These are phyloP conservation scores for Amphipyra berbera DNA, from an alignment of 2,888 invertebrate genomes.

Conservation along the genomic window DNA sequence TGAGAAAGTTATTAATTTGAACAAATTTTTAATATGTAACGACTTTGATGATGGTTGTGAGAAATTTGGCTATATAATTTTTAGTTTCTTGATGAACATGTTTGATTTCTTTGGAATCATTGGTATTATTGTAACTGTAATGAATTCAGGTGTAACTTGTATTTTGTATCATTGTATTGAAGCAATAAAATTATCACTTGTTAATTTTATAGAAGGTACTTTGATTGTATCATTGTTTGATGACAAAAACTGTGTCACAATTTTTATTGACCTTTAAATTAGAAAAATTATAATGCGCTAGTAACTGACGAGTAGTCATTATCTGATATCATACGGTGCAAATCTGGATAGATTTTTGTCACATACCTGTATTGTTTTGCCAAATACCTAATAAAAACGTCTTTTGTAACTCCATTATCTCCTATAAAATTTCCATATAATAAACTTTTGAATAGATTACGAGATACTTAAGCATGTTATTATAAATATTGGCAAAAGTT, in stretches of 20 bases:
- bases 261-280: too few relatives aligned
- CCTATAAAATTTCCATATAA: too few relatives aligned
- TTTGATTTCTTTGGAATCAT: constrained; percentile 49
- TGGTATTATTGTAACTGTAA: background rate
- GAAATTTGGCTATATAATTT: constrained; percentile 69
- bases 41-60: constrained; percentile 63
- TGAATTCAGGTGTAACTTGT: constrained; percentile 20
- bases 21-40: constrained; percentile 68
- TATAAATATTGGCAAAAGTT: constrained; percentile 11
- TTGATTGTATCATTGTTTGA: background rate
- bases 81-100: constrained; percentile 58
- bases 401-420: too few relatives aligned
- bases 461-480: too few relatives aligned
- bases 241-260: too few relatives aligned
- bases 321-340: too few relatives aligned
- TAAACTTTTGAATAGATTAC: too few relatives aligned
- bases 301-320: too few relatives aligned
- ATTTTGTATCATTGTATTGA: background rate
- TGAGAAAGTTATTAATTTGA: constrained; percentile 84
- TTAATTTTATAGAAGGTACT: background rate
- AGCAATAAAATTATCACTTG: constrained; percentile 9
- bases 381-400: too few relatives aligned
- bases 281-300: too few relatives aligned
- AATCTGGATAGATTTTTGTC: too few relatives aligned
- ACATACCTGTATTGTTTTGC: too few relatives aligned